Conservation (phyloP, 2,113 vertebrate species). For the Gila orcuttii region DNA sequence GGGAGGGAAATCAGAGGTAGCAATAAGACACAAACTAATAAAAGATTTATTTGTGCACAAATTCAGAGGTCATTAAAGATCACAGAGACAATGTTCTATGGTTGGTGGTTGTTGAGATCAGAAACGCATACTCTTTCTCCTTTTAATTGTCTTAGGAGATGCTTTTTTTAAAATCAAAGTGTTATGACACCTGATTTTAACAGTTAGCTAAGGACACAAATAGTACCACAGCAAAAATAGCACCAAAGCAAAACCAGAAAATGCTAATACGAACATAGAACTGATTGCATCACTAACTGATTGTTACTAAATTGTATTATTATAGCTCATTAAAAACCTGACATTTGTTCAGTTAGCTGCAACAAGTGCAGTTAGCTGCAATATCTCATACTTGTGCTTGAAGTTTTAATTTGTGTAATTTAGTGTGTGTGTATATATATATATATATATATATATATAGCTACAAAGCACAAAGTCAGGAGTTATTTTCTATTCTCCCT, state of each 20-base stretch:
- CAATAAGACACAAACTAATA: slow-evolving; percentile 2
- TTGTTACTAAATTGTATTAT: not conserved
- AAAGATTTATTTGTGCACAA: not conserved
- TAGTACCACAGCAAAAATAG: no score
- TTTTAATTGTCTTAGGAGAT: no score
- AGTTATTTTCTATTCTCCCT: no score
- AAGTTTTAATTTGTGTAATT: not conserved
- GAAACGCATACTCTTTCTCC: not conserved
- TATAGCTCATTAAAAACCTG: not conserved
- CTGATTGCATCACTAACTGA: no score
- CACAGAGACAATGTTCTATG: not conserved
- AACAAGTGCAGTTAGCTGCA: not conserved
- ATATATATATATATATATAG: not conserved
- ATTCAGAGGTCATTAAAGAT: not conserved
- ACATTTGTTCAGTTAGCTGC: not conserved
- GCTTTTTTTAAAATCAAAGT: no score
- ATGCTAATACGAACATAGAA: no score
- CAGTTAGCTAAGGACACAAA: no score
- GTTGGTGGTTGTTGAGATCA: not conserved
- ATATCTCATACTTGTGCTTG: not conserved
- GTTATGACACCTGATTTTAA: no score
- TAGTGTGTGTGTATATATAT: not conserved
- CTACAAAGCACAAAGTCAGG: no score
- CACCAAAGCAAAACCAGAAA: no score
- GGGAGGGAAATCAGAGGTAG: not conserved